These are phyloP conservation scores for Habrosyne pyritoides DNA, from an alignment of 2,888 invertebrate genomes.

Conservation along the genomic window DNA sequence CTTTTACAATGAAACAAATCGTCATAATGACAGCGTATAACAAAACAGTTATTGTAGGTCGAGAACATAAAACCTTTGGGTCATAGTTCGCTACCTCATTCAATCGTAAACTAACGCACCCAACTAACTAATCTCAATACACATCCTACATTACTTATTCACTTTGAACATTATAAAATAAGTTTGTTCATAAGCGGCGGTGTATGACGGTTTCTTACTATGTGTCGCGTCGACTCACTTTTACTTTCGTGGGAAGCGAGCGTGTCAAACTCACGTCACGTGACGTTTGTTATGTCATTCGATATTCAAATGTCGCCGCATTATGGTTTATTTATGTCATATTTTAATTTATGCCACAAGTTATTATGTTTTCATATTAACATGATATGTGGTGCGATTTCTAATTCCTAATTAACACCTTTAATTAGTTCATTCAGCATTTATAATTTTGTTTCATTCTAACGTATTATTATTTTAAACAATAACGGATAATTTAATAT, in stretches of 20 bases:
- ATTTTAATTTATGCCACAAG: background rate
- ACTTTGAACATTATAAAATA: too few relatives aligned
- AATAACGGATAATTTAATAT: too few relatives aligned
- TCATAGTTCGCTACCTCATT: slow-evolving; percentile 41
- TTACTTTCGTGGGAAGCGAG: slow-evolving; percentile 31
- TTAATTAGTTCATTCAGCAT: background rate
- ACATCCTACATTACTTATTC: slow-evolving; percentile 1
- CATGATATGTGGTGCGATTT: too few relatives aligned
- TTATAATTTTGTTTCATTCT: too few relatives aligned
- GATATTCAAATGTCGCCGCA: slow-evolving; percentile 7
- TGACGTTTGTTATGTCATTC: slow-evolving; percentile 10
- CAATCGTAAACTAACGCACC: slow-evolving; percentile 10
- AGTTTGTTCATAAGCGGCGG: background rate
- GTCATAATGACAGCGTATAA: slow-evolving; percentile 8
- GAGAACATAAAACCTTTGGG: slow-evolving; percentile 32
- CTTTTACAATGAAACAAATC: slow-evolving; percentile 3
- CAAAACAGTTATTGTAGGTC: slow-evolving; percentile 19
- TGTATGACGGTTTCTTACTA: slow-evolving; percentile 1
- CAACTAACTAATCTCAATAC: slow-evolving; percentile 5
- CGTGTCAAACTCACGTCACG: slow-evolving; percentile 7
- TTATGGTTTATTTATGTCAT: background rate
- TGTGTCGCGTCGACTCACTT: slow-evolving; percentile 9
- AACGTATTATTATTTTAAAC: too few relatives aligned
- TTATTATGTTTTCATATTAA: background rate
- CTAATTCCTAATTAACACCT: background rate